phyloP scores from a whole-genome alignment of 2,797 vertebrate genomes.

The Scarus forsteni region DNA sequence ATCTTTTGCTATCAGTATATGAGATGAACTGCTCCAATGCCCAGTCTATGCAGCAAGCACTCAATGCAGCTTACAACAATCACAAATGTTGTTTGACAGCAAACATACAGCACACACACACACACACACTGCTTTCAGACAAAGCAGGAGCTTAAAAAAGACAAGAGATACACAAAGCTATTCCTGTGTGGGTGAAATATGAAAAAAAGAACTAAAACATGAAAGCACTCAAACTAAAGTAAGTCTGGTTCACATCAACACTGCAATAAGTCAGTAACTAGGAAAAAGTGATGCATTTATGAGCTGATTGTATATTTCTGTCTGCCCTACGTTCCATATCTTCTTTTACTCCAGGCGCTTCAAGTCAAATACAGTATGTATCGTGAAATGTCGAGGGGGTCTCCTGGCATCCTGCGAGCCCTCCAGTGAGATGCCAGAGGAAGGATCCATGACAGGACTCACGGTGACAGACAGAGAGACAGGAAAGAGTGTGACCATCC shows the following conservation, averaged over 20 bases:
- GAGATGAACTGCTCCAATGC: no score
- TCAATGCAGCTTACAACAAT: no score
- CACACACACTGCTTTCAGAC: no score
- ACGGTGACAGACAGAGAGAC: constrained; percentile 72
- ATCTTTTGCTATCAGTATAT: no score
- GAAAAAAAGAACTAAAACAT: constrained; percentile 1
- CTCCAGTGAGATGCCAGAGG: constrained; percentile 57
- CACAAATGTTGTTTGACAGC: no score
- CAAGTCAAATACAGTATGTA: constrained; percentile 67
- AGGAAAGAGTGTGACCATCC: constrained; percentile 64
- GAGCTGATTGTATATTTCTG: background rate
- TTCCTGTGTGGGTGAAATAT: constrained; percentile 12
- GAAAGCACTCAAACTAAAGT: background rate
- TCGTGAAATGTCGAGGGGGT: constrained; percentile 68
- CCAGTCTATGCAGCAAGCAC: no score
- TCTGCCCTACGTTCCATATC: background rate
- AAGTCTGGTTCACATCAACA: background rate
- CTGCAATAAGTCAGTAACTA: background rate
- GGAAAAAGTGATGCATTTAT: background rate
- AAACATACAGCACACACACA: no score
- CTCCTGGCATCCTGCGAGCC: constrained; percentile 26
- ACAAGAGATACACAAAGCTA: constrained; percentile 15
- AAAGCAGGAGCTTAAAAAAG: constrained; percentile 6
- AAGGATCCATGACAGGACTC: constrained; percentile 70
- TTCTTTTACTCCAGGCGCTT: constrained; percentile 44